These are phyloP conservation scores for Cyclargus thomasi DNA, from an alignment of 1,140 invertebrate genomes.

Conservation along the genomic window DNA sequence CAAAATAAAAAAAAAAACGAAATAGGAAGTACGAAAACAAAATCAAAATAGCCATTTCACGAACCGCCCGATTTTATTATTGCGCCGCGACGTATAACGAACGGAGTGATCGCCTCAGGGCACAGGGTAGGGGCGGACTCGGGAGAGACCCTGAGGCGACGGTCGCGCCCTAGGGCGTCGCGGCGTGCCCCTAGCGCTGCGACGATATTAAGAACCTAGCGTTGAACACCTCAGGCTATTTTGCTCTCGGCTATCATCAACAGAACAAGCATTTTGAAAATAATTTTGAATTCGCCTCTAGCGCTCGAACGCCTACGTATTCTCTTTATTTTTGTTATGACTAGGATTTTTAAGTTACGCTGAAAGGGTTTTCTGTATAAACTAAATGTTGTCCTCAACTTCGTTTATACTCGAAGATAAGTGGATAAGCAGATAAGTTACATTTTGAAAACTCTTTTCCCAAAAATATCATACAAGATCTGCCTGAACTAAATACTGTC, in stretches of 20 bases:
- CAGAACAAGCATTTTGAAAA: slow-evolving; percentile 62
- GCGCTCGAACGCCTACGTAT: slow-evolving; percentile 23
- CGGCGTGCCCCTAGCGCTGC: slow-evolving; percentile 25
- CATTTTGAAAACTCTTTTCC: no score
- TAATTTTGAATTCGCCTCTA: slow-evolving; percentile 50
- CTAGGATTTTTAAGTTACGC: slow-evolving; percentile 7
- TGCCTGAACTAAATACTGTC: not conserved
- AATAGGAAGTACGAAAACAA: not conserved
- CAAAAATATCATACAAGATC: no score
- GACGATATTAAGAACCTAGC: slow-evolving; percentile 49
- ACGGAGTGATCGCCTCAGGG: slow-evolving; percentile 18
- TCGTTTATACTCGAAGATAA: no score
- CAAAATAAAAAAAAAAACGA: not conserved
- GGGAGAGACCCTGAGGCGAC: slow-evolving; percentile 15
- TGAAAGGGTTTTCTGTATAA: not conserved
- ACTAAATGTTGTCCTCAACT: not conserved
- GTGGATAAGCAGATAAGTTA: no score
- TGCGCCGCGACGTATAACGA: not conserved
- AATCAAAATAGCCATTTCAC: not conserved
- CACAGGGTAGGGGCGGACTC: slow-evolving; percentile 11
- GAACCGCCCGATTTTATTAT: not conserved
- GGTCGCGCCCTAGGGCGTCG: slow-evolving; percentile 23
- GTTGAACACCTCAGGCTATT: slow-evolving; percentile 38
- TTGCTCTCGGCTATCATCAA: slow-evolving; percentile 43
- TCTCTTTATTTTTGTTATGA: slow-evolving; percentile 17